These are phyloP conservation scores for Camelus dromedarius DNA, from an alignment of 2,113 vertebrate species.

Conservation along the genomic window DNA sequence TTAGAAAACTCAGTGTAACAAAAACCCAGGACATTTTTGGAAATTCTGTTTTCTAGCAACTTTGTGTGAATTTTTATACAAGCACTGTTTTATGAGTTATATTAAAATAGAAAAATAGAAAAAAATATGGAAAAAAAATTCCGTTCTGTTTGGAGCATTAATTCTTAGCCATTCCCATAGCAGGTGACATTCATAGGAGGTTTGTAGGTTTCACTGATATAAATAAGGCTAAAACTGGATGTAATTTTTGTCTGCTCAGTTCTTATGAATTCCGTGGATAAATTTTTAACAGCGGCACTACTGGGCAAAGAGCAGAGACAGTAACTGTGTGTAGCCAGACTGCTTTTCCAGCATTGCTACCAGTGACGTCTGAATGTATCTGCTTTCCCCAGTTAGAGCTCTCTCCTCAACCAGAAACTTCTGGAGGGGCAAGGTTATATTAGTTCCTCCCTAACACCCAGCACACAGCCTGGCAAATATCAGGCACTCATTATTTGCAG, in stretches of 20 bases:
- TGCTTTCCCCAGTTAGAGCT: background rate
- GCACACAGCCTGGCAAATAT: background rate
- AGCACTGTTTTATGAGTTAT: no score
- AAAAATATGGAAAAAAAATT: no score
- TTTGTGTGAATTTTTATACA: no score
- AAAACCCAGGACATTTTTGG: no score
- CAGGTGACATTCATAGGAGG: background rate
- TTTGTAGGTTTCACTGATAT: background rate
- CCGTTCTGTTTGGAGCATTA: background rate
- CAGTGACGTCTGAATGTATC: background rate
- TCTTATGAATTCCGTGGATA: background rate
- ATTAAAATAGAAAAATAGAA: no score
- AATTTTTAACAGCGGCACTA: conserved; percentile 12
- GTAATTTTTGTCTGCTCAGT: background rate
- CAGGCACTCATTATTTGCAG: background rate
- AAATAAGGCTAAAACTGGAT: background rate
- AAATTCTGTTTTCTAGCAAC: no score
- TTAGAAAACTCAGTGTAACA: no score
- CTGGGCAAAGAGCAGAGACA: background rate
- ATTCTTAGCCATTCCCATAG: background rate
- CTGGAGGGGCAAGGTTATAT: background rate
- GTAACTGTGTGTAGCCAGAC: background rate
- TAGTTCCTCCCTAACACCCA: background rate
- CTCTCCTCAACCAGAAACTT: background rate
- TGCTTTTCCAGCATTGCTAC: background rate